Percentiles rank a stretch among this genome's conserved stretches.
Conservation (phyloP, 2,797 vertebrate genomes). For the Myotis myotis region DNA sequence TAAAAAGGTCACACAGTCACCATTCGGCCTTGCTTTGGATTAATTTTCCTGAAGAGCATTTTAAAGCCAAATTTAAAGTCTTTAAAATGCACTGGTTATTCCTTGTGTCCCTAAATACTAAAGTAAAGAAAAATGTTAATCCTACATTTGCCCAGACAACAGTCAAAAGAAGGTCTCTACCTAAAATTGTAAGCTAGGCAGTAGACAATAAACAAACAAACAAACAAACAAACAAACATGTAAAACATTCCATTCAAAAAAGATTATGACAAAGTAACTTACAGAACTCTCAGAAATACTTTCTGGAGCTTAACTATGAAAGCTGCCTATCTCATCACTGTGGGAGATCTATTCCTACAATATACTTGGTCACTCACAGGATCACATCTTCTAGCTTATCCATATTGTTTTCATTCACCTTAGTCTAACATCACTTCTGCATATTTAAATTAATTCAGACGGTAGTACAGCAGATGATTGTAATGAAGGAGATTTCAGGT, state of each 20-base stretch:
- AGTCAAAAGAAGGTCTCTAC: conserved; percentile 19
- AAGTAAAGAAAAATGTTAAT: conserved; percentile 17
- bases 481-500: background rate
- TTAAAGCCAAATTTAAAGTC: conserved; percentile 34
- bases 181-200: conserved; percentile 29
- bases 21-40: conserved; percentile 34
- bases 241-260: conserved; percentile 38
- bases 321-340: background rate
- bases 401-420: background rate
- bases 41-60: conserved; percentile 39
- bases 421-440: background rate
- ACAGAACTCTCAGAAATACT: background rate
- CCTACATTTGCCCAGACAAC: background rate
- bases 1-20: background rate
- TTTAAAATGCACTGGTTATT: conserved; percentile 10
- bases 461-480: background rate
- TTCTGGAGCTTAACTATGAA: conserved; percentile 15
- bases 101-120: background rate
- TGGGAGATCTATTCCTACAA: background rate
- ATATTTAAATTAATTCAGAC: background rate
- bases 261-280: background rate
- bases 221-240: background rate
- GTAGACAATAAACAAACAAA: background rate
- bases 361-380: background rate
- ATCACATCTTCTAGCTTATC: background rate